A percentile compares a stretch with the other conserved stretches of the same genome.
These are phyloP conservation scores for Rhagonycha lutea DNA, from an alignment of 2,888 invertebrate species.

Conservation along the genomic window DNA sequence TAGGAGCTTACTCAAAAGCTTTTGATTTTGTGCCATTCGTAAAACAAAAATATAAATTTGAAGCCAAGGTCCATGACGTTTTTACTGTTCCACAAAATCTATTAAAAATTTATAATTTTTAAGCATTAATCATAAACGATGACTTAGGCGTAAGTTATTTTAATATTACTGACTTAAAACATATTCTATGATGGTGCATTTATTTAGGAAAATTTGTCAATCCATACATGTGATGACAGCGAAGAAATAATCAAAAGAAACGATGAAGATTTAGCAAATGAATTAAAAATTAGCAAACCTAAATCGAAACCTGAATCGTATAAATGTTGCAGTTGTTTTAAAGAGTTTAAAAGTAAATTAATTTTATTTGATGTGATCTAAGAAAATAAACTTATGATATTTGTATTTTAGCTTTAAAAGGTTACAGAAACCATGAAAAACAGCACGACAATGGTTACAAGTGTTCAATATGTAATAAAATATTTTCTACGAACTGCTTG, in stretches of 20 bases:
- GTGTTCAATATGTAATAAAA: conserved; percentile 31
- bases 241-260: background rate
- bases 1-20: too few relatives aligned
- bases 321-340: conserved; percentile 11
- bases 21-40: too few relatives aligned
- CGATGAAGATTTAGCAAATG: background rate
- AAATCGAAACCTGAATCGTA: background rate
- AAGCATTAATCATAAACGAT: background rate
- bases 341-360: conserved; percentile 12
- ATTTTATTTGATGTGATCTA: background rate
- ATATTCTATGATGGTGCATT: background rate
- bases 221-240: background rate
- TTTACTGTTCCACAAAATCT: background rate
- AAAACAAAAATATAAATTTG: background rate
- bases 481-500: conserved; percentile 30
- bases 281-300: background rate
- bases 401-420: conserved; percentile 8
- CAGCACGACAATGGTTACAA: conserved; percentile 11
- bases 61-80: background rate
- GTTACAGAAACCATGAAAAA: conserved; percentile 12
- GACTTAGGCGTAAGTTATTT: background rate
- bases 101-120: background rate
- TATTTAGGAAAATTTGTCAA: background rate
- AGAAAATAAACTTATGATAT: background rate
- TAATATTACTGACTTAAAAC: background rate